Evolutionary conservation across 2,888 invertebrate species (phyloP), one percentile per base, ranked within the genome.

Genomic region (Polymixis flavicincta): DNA sequence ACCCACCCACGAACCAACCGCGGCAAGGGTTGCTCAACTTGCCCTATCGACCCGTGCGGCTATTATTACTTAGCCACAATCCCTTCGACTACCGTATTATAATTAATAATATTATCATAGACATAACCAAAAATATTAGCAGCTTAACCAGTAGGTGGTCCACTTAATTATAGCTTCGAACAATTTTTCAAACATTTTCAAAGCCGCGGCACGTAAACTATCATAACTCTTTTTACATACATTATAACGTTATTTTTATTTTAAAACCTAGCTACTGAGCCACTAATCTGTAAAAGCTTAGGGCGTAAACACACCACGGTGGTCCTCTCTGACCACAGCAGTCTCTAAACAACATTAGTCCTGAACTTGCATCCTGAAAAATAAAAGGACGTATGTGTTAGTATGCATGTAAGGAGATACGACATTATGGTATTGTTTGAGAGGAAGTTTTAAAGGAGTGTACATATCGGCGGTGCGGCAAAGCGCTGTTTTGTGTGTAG

Each of bases 231-330:
- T 91, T n/a, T 90, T 87, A 89, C 89, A 87, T 90, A 90, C 92
- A 92, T 93, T 93, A 93, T 50, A 88, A 85, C 84, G 83, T 84
- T 86, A 91, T 92, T 93, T 91, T 93, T 93, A 92, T 92, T 93
- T 91, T 92, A 91, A 93, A 92, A 92, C 89, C 88, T 88, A 87
- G 83, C 87, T 60, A 80, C 74, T 87, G 81, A 86, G 85, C 78
- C 89, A 91, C 90, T 93, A 92, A 93, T 92, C 92, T 92, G 90
- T 90, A 86, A 88, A 89, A 88, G 90, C 91, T 91, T 86, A 91
- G 90, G 92, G 88, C 89, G 92, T 92, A 96, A 96, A 96, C 94
- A 95, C 88, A 91, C 88, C 91, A 90, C 88, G 96, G 96, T 96
- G 96, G 96, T 96, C 96, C 85, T 84, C 89, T 90, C 92, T 87